Conservation (phyloP, 2,113 vertebrate genomes). For the Strigops habroptila region DNA sequence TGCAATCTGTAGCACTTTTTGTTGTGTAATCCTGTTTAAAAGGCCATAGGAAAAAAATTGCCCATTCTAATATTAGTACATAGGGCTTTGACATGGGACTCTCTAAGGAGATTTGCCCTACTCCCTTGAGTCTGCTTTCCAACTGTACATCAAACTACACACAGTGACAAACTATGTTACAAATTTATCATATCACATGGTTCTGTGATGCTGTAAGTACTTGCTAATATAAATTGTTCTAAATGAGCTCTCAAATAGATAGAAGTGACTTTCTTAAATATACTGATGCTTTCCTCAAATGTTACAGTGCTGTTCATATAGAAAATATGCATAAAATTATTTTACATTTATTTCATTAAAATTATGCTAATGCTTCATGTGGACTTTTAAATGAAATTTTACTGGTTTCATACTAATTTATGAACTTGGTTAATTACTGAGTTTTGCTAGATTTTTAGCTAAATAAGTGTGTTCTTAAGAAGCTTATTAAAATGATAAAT, state of each 20-base stretch:
- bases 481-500: background rate
- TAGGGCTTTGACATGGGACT: background rate
- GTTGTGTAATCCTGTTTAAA: background rate
- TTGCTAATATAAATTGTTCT: background rate
- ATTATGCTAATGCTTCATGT: fast-evolving
- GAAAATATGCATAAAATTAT: background rate
- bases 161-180: background rate
- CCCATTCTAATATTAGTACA: background rate
- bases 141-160: background rate
- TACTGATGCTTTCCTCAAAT: background rate
- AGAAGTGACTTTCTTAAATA: background rate
- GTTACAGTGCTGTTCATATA: background rate
- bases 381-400: background rate
- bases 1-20: background rate
- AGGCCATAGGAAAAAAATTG: background rate
- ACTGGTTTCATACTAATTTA: background rate
- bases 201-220: background rate
- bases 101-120: background rate
- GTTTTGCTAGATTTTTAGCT: background rate
- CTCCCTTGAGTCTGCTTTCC: background rate
- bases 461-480: background rate
- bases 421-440: background rate
- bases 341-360: background rate
- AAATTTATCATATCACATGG: background rate
- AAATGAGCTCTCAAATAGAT: background rate